phyloP scores from a whole-genome alignment of 2,888 invertebrate species.

The Notodromas monacha region DNA sequence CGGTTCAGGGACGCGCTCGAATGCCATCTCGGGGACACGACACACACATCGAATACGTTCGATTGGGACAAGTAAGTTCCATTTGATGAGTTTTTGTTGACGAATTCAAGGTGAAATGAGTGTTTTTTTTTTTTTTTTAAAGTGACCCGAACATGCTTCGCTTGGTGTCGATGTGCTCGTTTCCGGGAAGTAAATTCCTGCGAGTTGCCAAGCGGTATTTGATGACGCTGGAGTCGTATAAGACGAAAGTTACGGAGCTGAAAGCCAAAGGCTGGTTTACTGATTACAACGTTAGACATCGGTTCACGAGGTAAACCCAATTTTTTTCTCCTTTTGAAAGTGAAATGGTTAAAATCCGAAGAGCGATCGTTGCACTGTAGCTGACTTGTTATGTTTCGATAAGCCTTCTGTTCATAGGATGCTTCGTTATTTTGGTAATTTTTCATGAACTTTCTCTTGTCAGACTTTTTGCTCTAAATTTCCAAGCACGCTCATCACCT shows the following conservation, averaged over 20 bases:
- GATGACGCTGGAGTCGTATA: constrained; percentile 1
- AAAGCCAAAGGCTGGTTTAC: constrained; percentile 28
- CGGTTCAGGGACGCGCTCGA: constrained; percentile 29
- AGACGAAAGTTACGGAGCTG: not conserved
- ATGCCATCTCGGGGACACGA: constrained; percentile 27
- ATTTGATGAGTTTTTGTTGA: too few relatives aligned
- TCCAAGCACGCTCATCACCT: too few relatives aligned
- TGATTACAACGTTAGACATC: constrained; percentile 29
- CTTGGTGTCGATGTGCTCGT: not conserved
- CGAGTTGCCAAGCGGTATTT: not conserved
- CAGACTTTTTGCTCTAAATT: too few relatives aligned
- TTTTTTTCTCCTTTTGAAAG: too few relatives aligned
- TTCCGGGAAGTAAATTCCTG: not conserved
- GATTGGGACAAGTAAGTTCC: too few relatives aligned
- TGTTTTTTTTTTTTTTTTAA: not conserved
- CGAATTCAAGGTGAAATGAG: constrained; percentile 6
- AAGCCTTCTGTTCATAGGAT: too few relatives aligned
- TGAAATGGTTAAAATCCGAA: too few relatives aligned
- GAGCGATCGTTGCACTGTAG: too few relatives aligned
- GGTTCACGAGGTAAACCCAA: constrained; percentile 20
- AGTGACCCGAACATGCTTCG: not conserved
- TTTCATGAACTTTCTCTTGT: too few relatives aligned
- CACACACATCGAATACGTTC: too few relatives aligned
- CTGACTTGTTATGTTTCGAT: too few relatives aligned
- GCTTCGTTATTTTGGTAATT: too few relatives aligned